Percentiles rank a stretch among this genome's conserved stretches.
Conservation (phyloP, 2,888 invertebrate genomes). For the Trachelus iudaicus region DNA sequence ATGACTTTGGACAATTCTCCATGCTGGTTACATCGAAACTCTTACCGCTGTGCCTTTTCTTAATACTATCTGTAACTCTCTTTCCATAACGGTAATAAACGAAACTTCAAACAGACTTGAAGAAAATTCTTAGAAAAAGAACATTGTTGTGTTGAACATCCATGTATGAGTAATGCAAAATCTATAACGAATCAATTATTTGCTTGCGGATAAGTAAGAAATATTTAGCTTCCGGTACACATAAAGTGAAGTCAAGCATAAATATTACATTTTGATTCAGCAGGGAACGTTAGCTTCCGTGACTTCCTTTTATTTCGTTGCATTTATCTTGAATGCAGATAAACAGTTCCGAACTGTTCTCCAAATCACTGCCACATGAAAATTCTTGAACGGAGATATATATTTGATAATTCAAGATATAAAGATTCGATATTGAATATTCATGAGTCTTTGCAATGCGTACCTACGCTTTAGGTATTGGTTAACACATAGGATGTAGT, state of each 20-base stretch:
- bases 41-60: not conserved
- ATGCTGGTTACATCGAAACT: not conserved
- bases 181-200: not conserved
- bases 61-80: not conserved
- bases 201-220: not conserved
- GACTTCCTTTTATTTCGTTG: too few species aligned
- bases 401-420: not conserved
- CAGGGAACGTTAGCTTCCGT: not conserved
- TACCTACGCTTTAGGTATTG: not conserved
- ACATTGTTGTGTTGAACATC: not conserved
- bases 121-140: not conserved
- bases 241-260: not conserved
- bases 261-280: not conserved
- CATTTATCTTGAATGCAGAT: too few species aligned
- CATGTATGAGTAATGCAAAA: not conserved
- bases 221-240: not conserved
- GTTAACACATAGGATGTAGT: not conserved
- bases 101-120: not conserved
- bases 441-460: not conserved
- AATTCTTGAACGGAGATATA: too few species aligned
- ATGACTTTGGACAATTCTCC: slow-evolving; percentile 31
- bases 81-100: not conserved
- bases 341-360: too few species aligned
- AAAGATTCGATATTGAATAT: not conserved
- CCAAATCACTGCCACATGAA: too few species aligned